Evolutionary conservation across 2,113 vertebrate species (phyloP).

Genomic region (Camelus dromedarius): DNA sequence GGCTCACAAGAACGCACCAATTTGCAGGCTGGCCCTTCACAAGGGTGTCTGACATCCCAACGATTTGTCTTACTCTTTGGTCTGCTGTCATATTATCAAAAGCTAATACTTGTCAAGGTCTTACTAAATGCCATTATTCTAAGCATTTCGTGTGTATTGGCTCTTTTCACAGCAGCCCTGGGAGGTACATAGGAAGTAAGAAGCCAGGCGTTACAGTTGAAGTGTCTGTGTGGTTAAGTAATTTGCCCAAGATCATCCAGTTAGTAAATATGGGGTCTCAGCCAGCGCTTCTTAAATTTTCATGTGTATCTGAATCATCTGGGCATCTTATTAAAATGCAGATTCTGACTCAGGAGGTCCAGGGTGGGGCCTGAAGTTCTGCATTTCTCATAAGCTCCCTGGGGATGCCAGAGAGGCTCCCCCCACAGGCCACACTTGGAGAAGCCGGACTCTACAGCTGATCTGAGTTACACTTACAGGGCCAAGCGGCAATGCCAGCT

Average conservation of each 20-base stretch:
- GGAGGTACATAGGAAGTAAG: not conserved
- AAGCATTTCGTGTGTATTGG: not conserved
- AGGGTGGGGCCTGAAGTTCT: not conserved
- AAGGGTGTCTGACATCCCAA: not conserved
- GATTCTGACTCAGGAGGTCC: not conserved
- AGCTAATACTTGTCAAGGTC: not conserved
- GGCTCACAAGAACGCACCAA: accelerated
- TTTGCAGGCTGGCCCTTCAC: not conserved
- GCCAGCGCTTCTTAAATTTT: not conserved
- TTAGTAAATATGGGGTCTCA: not conserved
- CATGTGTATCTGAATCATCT: not conserved
- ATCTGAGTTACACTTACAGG: not conserved
- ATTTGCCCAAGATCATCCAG: not conserved
- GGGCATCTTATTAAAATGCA: not conserved
- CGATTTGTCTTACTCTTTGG: not conserved
- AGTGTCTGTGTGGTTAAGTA: not conserved
- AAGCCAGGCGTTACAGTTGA: not conserved
- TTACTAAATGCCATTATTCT: not conserved
- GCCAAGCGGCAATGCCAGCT: not conserved
- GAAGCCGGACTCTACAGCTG: not conserved
- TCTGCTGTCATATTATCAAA: not conserved
- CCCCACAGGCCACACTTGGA: not conserved
- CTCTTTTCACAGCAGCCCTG: not conserved
- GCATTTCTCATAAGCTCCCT: not conserved
- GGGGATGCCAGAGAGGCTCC: not conserved